Percentiles rank a stretch among this genome's conserved stretches.
phyloP scores from a whole-genome alignment of 2,888 invertebrate genomes.

The Synergus itoensis region DNA sequence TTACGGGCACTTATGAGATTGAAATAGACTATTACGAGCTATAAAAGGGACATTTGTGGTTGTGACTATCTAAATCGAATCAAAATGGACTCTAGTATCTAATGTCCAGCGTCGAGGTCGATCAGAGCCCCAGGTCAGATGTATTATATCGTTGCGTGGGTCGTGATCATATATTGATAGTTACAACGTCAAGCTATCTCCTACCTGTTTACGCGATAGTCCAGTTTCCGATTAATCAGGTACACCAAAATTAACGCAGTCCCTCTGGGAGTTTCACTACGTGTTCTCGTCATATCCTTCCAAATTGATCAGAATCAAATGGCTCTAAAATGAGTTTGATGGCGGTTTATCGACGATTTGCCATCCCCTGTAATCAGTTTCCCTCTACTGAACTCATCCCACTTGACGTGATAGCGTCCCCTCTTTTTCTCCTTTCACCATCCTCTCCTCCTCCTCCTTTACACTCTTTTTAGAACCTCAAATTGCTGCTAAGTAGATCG shows the following conservation, averaged over 20 bases:
- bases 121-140: slow-evolving; percentile 68
- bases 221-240: slow-evolving; percentile 76
- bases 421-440: slow-evolving; percentile 17
- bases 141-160: slow-evolving; percentile 64
- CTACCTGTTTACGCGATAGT: slow-evolving; percentile 74
- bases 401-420: slow-evolving; percentile 1
- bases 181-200: slow-evolving; percentile 70
- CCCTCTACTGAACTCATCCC: slow-evolving; percentile 34
- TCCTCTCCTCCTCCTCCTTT: background rate
- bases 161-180: slow-evolving; percentile 65
- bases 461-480: slow-evolving; percentile 16
- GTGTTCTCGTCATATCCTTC: slow-evolving; percentile 48
- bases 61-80: slow-evolving; percentile 14
- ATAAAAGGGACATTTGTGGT: background rate
- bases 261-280: slow-evolving; percentile 53
- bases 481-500: slow-evolving; percentile 32
- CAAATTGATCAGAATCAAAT: slow-evolving; percentile 59
- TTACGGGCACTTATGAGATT: background rate
- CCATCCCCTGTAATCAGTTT: slow-evolving; percentile 47
- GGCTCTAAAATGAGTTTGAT: slow-evolving; percentile 56
- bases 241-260: slow-evolving; percentile 74
- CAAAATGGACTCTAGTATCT: slow-evolving; percentile 25
- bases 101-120: slow-evolving; percentile 62
- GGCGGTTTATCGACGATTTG: slow-evolving; percentile 59
- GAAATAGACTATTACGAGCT: background rate